Base-by-base conservation (phyloP, 2,888 invertebrate genomes). In the Odontocolon sp. region DNA sequence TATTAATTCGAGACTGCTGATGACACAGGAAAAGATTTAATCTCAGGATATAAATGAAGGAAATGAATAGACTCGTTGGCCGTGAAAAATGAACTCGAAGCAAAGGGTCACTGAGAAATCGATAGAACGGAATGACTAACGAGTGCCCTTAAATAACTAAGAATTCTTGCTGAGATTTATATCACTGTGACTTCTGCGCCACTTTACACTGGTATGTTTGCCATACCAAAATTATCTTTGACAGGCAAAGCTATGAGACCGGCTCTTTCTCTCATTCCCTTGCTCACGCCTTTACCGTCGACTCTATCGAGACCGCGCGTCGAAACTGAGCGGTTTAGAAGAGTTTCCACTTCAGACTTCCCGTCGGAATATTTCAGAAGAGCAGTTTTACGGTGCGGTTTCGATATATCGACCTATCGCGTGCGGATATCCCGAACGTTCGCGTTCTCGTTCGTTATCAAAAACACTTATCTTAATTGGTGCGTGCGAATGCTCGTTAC, bases 381-480 rank as follows among this genome's bases (percentile, higher is more conserved):
- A n/a, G n/a, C n/a, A n/a, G n/a, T n/a, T n/a, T n/a, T n/a, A n/a
- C n/a, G n/a, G n/a, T n/a, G n/a, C n/a, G n/a, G 18, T 9, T 18
- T 23, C 42, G n/a, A n/a, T 31, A 38, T 21, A 38, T 47, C 36
- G 50, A 64, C 52, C 61, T 79, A 72, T 76, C 76, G 66, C 69
- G 50, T 68, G 64, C 84, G 84, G 83, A 85, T 78, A 81, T 85
- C 81, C 84, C 77, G 77, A 45, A 56, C 47, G 63, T 21, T 56
- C 61, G 21, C 14, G 33, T 26, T 16, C n/a, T 28, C 11, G 36
- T 36, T 33, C 50, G 50, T 40, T 75, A 57, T 57, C 40, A 45
- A 47, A 69, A 50, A 40, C 11, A 59, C 23, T 83, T 85, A 85
- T 85, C 82, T 79, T 81, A 83, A 84, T 83, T 81, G 77, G 76